Conservation (phyloP, 2,888 invertebrate species). For the Thysanoteuthis rhombus region DNA sequence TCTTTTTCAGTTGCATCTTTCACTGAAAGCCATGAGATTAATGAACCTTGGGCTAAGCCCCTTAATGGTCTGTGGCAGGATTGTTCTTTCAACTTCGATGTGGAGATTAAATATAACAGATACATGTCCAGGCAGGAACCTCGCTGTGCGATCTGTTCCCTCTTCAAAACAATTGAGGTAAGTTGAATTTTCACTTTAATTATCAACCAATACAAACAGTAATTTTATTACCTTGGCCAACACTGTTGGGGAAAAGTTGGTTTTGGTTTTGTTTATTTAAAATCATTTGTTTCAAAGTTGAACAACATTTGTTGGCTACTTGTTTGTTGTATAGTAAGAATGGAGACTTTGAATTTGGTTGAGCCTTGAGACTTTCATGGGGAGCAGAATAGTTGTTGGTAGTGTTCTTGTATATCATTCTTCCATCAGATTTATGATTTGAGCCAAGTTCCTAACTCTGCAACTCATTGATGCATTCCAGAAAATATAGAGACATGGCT, state of each 20-base stretch:
- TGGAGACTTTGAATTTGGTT: not conserved
- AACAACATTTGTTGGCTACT: not conserved
- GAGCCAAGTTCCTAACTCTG: too few relatives aligned
- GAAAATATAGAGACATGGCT: too few relatives aligned
- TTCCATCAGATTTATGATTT: too few relatives aligned
- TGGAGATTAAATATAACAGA: slow-evolving; percentile 71
- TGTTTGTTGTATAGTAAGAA: not conserved
- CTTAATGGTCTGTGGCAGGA: slow-evolving; percentile 69
- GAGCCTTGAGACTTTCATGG: too few relatives aligned
- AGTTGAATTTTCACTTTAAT: slow-evolving; percentile 35
- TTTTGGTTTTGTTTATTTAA: not conserved
- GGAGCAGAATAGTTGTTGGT: too few relatives aligned
- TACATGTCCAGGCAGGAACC: slow-evolving; percentile 71
- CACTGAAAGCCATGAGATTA: not conserved
- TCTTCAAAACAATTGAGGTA: slow-evolving; percentile 68
- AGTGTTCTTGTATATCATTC: too few relatives aligned
- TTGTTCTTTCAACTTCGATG: slow-evolving; percentile 66
- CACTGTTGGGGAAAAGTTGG: not conserved
- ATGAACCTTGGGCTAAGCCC: slow-evolving; percentile 61
- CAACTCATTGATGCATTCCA: too few relatives aligned
- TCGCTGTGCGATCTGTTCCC: slow-evolving; percentile 73
- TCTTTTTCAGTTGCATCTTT: not conserved
- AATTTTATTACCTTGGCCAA: not conserved
- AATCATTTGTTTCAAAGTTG: not conserved
- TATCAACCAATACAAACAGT: not conserved